Percentiles rank a stretch among this genome's conserved stretches.
These are phyloP conservation scores for Morone chrysops DNA, from an alignment of 2,113 vertebrate species.

Conservation along the genomic window DNA sequence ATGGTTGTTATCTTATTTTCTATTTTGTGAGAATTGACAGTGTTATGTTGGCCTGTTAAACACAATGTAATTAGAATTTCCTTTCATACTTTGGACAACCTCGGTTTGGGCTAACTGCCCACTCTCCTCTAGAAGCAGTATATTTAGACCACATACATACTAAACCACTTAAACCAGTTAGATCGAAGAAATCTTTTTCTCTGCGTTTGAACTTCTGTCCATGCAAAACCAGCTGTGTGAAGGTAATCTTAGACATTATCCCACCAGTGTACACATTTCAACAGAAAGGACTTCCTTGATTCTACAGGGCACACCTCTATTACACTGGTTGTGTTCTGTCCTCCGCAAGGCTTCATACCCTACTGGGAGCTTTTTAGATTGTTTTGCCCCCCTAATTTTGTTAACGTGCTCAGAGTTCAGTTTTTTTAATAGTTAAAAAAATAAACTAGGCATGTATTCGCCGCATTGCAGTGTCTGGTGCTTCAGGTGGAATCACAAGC, in stretches of 20 bases:
- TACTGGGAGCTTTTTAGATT: too few species aligned
- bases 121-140: background rate
- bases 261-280: background rate
- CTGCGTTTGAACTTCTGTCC: too few species aligned
- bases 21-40: conserved; percentile 1
- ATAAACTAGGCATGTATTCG: too few species aligned
- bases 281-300: background rate
- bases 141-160: background rate
- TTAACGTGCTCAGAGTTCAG: too few species aligned
- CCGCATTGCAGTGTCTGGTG: too few species aligned
- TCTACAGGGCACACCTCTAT: too few species aligned
- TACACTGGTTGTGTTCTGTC: too few species aligned
- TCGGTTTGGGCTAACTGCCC: background rate
- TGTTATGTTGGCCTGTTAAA: background rate
- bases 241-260: background rate
- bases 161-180: background rate
- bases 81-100: background rate
- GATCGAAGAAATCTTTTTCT: too few species aligned
- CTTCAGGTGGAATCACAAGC: too few species aligned
- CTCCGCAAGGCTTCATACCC: too few species aligned
- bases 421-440: too few species aligned
- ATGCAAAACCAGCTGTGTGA: background rate
- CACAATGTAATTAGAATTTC: background rate
- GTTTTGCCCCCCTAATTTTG: too few species aligned
- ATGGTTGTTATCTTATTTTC: background rate